Conservation (phyloP, 1,140 invertebrate genomes). For the Saccostrea glomerata region DNA sequence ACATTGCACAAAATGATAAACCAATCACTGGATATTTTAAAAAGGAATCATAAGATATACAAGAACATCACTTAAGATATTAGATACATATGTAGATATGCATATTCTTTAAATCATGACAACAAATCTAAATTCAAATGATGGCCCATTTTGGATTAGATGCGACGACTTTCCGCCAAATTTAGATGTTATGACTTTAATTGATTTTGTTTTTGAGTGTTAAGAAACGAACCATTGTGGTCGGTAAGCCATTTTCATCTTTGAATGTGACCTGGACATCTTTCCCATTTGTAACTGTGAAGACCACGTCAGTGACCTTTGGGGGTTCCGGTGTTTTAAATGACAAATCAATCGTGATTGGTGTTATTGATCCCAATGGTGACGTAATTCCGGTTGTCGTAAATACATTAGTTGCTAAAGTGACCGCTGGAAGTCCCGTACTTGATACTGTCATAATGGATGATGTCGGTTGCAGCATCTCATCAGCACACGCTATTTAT, state of each 20-base stretch:
- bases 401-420: neutral
- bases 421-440: neutral
- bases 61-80: no score
- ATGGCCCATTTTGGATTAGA: no score
- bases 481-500: neutral
- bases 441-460: neutral
- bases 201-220: no score
- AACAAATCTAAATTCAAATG: no score
- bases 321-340: slow-evolving; percentile 9
- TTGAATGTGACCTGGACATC: neutral
- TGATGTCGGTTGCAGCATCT: neutral
- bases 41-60: no score
- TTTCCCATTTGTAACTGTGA: neutral
- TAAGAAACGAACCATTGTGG: neutral
- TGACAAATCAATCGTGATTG: neutral
- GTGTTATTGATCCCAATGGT: neutral
- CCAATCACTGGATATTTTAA: neutral
- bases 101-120: no score
- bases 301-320: slow-evolving; percentile 5
- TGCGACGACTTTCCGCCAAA: no score
- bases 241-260: neutral
- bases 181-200: no score
- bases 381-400: neutral
- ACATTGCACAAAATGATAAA: neutral
- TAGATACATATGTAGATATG: no score